Base-by-base conservation (phyloP, 2,113 vertebrate genomes). In the Onychostoma macrolepis region DNA sequence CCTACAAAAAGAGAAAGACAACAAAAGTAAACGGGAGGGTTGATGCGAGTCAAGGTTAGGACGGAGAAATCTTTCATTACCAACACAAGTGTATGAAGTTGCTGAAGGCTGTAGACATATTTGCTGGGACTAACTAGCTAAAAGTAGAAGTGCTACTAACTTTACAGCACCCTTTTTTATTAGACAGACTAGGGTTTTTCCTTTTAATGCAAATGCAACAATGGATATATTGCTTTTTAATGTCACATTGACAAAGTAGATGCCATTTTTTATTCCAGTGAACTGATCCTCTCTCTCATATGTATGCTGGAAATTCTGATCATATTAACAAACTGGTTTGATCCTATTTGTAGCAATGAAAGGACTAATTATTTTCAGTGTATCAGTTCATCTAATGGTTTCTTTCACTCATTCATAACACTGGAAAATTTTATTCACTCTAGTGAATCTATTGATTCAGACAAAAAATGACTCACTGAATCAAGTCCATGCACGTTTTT, bases 1-100 rank as follows among this genome's bases (percentile, higher is more conserved):
- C 91, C 95, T 95, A 88, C 84, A 90, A 33, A 85, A 89, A 87
- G 84, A 87, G 48, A 72, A 33, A 67, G 50, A 65, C 50, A 71
- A 48, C 33, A 81, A 26, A 36, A 61, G 41, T 33, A 41, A 75
- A 6, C 58, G 9, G 53, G 30, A 41, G 19, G n/a, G 6, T 72
- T 45, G 50, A 56, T 48, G 33, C 26, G 69, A 80, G 43, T 76
- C 12, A 83, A 24, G 41, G 84, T 83, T 69, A 88, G 84, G 83
- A 89, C 83, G 86, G 91, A 89, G 89, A 91, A 30, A 10, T 21
- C 63, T 30, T 83, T 69, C 5, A 69, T 67, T 81, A 48, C 26
- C 2, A 10, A 65, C n/a, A 45, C 8, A 30, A 30, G 76, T 28
- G 53, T 78, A 28, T 53, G 4, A 2, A 53, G 50, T 30, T 78